Conservation (phyloP, 2,113 vertebrate genomes). For the Corythaixoides concolor region DNA sequence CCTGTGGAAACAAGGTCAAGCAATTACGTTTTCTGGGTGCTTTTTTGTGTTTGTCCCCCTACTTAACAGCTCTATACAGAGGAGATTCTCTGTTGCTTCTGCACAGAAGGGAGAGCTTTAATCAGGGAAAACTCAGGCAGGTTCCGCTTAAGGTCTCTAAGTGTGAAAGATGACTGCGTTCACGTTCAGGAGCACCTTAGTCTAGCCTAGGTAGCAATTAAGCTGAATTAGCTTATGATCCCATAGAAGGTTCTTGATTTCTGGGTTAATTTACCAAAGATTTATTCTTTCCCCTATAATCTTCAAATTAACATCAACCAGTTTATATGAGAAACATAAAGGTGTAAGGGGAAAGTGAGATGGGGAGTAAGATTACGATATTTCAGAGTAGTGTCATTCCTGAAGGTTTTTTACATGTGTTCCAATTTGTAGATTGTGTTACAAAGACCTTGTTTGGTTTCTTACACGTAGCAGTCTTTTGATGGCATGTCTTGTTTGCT, state of each 20-base stretch:
- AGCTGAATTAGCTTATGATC: not conserved
- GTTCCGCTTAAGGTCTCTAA: not conserved
- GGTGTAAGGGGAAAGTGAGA: not conserved
- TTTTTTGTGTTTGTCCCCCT: not conserved
- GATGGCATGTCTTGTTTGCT: not conserved
- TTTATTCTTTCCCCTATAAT: not conserved
- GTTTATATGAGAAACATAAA: not conserved
- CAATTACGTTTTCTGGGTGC: constrained; percentile 36
- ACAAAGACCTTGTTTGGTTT: not conserved
- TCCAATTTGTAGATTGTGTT: not conserved
- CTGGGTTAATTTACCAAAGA: not conserved
- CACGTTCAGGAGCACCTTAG: not conserved
- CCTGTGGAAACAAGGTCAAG: constrained; percentile 54
- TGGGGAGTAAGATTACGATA: not conserved
- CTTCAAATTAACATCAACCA: not conserved
- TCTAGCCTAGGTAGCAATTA: not conserved
- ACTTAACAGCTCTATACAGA: not conserved
- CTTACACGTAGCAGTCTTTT: not conserved
- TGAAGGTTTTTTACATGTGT: not conserved
- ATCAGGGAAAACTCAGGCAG: not conserved
- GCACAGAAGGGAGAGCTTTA: constrained; percentile 19
- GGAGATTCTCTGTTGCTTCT: not conserved
- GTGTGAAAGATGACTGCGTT: not conserved
- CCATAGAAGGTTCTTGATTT: not conserved
- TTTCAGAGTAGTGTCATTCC: not conserved